Evolutionary conservation across 2,113 vertebrate species (phyloP).

Genomic region (Panthera leo): DNA sequence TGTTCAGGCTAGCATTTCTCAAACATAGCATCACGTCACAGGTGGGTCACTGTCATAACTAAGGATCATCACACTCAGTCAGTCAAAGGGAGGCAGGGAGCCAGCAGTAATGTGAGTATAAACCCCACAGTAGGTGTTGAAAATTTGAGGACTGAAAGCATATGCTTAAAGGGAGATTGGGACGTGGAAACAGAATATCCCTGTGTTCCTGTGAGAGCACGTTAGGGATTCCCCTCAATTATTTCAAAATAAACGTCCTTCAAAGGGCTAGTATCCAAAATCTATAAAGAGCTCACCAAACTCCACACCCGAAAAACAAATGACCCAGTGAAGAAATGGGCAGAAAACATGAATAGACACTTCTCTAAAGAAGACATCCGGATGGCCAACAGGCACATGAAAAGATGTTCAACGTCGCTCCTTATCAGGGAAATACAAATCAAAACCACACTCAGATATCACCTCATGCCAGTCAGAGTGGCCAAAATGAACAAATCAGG

Average conservation of each 20-base stretch:
- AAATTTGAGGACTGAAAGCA: neutral
- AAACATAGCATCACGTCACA: accelerated
- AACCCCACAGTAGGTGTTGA: neutral
- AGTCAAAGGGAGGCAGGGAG: neutral
- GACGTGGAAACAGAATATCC: neutral
- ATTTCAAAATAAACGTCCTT: neutral
- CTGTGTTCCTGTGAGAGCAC: neutral
- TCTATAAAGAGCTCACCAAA: too few species aligned
- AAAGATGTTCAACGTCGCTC: too few species aligned
- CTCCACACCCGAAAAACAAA: too few species aligned
- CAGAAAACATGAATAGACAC: too few species aligned
- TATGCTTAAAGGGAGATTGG: neutral
- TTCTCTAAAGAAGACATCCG: too few species aligned
- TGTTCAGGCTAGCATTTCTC: constrained; percentile 24
- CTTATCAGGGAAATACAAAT: too few species aligned
- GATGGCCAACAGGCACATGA: too few species aligned
- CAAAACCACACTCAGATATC: too few species aligned
- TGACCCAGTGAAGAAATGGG: too few species aligned
- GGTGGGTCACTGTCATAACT: neutral
- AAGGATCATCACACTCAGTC: neutral
- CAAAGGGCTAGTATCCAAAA: too few species aligned
- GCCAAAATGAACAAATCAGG: too few species aligned
- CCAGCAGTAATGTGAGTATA: neutral
- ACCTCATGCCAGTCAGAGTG: too few species aligned
- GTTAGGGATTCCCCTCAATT: neutral